These are phyloP conservation scores for Epirrita christyi DNA, from an alignment of 2,888 invertebrate species.

Conservation along the genomic window DNA sequence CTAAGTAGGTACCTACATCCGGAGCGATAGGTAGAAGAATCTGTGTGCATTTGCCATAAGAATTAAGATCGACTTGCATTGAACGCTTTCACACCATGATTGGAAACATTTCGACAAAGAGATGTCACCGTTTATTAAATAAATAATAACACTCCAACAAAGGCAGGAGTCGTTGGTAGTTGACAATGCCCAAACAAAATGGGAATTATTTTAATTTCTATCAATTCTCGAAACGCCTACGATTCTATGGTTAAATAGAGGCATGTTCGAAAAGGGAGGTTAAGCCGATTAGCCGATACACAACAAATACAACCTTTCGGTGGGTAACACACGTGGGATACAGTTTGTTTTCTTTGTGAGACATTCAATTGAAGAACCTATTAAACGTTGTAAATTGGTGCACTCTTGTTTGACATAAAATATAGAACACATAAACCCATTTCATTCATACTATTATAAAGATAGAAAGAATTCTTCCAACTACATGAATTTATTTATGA, in stretches of 20 bases:
- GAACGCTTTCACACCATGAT: slow-evolving; percentile 48
- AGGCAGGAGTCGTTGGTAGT: slow-evolving; percentile 66
- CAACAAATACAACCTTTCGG: slow-evolving; percentile 72
- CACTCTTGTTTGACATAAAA: slow-evolving; percentile 3
- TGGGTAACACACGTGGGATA: slow-evolving; percentile 65
- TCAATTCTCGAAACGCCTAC: slow-evolving; percentile 80
- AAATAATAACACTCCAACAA: slow-evolving; percentile 76
- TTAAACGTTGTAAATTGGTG: slow-evolving; percentile 35
- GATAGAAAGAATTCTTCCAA: too few species aligned
- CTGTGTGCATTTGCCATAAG: neutral
- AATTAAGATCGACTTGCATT: slow-evolving; percentile 42
- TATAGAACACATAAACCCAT: too few species aligned
- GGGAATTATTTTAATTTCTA: slow-evolving; percentile 81
- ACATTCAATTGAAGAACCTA: slow-evolving; percentile 27
- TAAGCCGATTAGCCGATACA: slow-evolving; percentile 81
- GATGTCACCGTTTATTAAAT: slow-evolving; percentile 77
- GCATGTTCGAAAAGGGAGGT: slow-evolving; percentile 57
- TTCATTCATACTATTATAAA: too few species aligned
- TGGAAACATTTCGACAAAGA: slow-evolving; percentile 68
- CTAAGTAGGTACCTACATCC: too few species aligned
- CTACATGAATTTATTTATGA: too few species aligned
- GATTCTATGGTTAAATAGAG: slow-evolving; percentile 65
- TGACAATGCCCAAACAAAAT: slow-evolving; percentile 80
- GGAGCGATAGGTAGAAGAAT: too few species aligned
- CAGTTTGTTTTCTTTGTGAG: slow-evolving; percentile 57